Percentiles rank a stretch among this genome's conserved stretches.
Conservation (phyloP, 1,140 invertebrate genomes). For the Mizuhopecten yessoensis region DNA sequence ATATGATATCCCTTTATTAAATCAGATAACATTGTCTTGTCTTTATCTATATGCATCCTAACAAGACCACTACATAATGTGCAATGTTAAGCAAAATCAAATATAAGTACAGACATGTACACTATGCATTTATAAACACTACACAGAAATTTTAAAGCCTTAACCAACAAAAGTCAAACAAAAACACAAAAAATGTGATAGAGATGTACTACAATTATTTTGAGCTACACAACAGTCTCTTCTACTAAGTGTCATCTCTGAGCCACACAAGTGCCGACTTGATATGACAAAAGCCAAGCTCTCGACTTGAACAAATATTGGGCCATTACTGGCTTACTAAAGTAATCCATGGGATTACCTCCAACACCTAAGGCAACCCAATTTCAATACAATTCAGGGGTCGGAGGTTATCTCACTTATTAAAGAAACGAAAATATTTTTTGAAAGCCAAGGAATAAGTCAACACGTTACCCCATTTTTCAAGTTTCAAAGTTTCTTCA, state of each 20-base stretch:
- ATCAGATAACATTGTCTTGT: too few species aligned
- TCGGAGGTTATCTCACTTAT: background rate
- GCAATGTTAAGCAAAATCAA: too few species aligned
- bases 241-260: background rate
- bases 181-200: background rate
- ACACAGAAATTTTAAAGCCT: background rate
- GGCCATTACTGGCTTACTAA: background rate
- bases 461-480: background rate
- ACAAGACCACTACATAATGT: too few species aligned
- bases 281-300: constrained; percentile 10
- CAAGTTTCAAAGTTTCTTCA: background rate
- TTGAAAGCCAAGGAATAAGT: background rate
- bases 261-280: background rate
- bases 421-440: constrained; percentile 17
- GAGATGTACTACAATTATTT: background rate
- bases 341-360: background rate
- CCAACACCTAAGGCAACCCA: background rate
- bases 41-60: too few species aligned
- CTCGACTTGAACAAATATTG: constrained; percentile 17
- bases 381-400: background rate
- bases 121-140: background rate
- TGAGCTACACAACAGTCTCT: background rate
- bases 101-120: too few species aligned
- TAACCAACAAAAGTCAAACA: background rate
- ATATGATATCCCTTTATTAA: too few species aligned